Evolutionary conservation across 2,888 invertebrate species (phyloP).

Genomic region (Baronia brevicornis): DNA sequence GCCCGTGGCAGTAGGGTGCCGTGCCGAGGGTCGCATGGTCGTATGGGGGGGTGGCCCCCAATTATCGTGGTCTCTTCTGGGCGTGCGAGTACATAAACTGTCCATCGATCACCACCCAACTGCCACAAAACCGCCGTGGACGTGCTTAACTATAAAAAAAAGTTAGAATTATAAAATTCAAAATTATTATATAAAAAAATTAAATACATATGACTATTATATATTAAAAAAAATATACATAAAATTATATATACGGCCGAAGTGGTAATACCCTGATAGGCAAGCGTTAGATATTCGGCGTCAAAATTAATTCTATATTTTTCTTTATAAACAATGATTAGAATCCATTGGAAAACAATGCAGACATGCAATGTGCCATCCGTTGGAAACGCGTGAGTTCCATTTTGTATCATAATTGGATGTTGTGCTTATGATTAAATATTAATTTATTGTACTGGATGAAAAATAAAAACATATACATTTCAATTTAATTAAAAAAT

Average conservation of each 20-base stretch:
- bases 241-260: constrained; percentile 72
- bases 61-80: no score
- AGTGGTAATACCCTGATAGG: constrained; percentile 87
- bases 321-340: constrained; percentile 35
- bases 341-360: constrained; percentile 58
- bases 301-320: constrained; percentile 65
- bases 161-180: constrained; percentile 72
- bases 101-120: constrained; percentile 19
- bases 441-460: constrained; percentile 38
- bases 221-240: constrained; percentile 70
- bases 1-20: constrained; percentile 33
- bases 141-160: constrained; percentile 69
- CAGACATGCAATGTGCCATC: constrained; percentile 70
- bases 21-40: constrained; percentile 16
- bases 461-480: constrained; percentile 52
- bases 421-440: constrained; percentile 36
- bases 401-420: constrained; percentile 33
- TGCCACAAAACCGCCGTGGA: constrained; percentile 37
- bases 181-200: constrained; percentile 75
- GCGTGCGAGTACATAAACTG: no score
- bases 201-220: constrained; percentile 74
- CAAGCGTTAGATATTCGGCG: constrained; percentile 73
- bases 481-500: constrained; percentile 57
- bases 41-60: no score
- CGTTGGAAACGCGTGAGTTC: constrained; percentile 55